Percentiles rank a stretch among this genome's conserved stretches.
Conservation (phyloP, 2,888 invertebrate species). For the Oscheius sp. region DNA sequence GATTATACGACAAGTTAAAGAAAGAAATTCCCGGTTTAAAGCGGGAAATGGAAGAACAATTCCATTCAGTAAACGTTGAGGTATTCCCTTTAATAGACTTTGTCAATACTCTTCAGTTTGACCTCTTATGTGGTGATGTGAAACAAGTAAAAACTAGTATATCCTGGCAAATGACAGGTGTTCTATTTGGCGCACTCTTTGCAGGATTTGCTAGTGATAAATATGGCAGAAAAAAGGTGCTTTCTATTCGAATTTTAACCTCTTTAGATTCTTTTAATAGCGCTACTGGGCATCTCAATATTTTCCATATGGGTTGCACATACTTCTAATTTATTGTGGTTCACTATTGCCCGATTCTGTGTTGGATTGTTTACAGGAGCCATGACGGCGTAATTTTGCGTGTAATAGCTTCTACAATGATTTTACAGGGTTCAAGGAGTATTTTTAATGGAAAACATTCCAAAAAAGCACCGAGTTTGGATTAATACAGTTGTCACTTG, state of each 20-base stretch:
- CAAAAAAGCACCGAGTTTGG: slow-evolving; percentile 55
- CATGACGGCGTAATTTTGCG: slow-evolving; percentile 34
- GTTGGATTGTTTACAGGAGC: slow-evolving; percentile 47
- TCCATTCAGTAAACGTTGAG: slow-evolving; percentile 47
- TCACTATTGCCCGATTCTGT: slow-evolving; percentile 39
- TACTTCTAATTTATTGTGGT: slow-evolving; percentile 22
- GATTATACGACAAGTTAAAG: not conserved
- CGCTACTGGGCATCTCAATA: slow-evolving; percentile 23
- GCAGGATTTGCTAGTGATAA: slow-evolving; percentile 57
- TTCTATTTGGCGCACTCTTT: slow-evolving; percentile 56
- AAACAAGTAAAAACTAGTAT: slow-evolving; percentile 47
- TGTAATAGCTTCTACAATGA: not conserved
- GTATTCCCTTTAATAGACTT: slow-evolving; percentile 14
- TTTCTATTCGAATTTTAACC: too few relatives aligned
- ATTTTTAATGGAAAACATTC: slow-evolving; percentile 62
- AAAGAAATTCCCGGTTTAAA: slow-evolving; percentile 12
- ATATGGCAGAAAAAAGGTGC: slow-evolving; percentile 55
- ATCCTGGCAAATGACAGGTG: slow-evolving; percentile 59
- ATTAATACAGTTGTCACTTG: slow-evolving; percentile 55
- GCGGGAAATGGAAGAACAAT: slow-evolving; percentile 34
- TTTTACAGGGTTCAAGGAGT: slow-evolving; percentile 54
- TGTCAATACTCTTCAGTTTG: slow-evolving; percentile 37
- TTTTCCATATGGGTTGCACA: slow-evolving; percentile 30
- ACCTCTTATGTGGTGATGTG: slow-evolving; percentile 17
- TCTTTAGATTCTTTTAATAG: slow-evolving; percentile 40